Base-by-base conservation (phyloP, 1,140 invertebrate genomes). In the Chrysomallon squamiferum region DNA sequence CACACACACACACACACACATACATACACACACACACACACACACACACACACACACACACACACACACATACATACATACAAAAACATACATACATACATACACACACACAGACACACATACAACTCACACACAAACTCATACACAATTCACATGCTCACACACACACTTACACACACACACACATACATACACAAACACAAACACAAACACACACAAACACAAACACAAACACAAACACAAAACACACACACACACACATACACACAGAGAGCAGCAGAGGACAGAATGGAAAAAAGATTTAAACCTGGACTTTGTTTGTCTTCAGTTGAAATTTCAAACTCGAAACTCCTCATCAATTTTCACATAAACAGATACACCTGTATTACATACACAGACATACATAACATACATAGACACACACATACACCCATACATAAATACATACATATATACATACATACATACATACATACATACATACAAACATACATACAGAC, bases 1-100 rank as follows among this genome's bases (percentile, higher is more conserved):
- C n/a, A n/a, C n/a, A n/a, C n/a, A 62, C 47, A 50, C 9, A 62
- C 25, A 18, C 41, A 62, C 60, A 62, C 45, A 62, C 47, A 62
- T 35, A 62, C 3, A 62, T 30, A 62, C 56, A 58, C 56, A 58
- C 32, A 32, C 56, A 30, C 56, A 58, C 56, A 58, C 9, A 59
- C 25, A 59, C 30, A 18, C 57, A 59, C 25, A 59, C 32, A 27
- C 29, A 32, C 5, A 58, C 6, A 58, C 25, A 58, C 7, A 58
- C 5, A 1, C 11, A 33, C 7, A 45, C 2, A 45, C 43, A 45
- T 20, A 45, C 2, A 13, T 11, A 13, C 45, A 47, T 7, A 45
- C 2, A 47, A 18, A 47, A 18, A 47, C 45, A 47, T 22, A 20
- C 45, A 47, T 5, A 47, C 5, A 47, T 18, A 47, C 3, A 7